A percentile compares a stretch with the other conserved stretches of the same genome.
phyloP scores from a whole-genome alignment of 92 coral and sea anemone genomes.

The Pocillopora grandis region DNA sequence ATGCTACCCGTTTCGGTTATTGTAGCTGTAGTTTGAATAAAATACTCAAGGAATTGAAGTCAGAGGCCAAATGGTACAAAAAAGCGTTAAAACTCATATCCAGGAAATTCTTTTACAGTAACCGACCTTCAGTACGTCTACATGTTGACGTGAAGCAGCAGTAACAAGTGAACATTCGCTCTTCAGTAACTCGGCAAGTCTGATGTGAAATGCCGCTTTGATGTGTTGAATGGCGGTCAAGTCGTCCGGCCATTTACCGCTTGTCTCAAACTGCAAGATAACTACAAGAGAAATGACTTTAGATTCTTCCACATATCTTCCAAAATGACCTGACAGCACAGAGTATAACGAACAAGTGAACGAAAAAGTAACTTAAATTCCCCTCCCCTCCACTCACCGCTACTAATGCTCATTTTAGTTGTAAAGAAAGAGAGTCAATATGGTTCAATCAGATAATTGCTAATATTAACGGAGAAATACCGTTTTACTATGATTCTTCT shows the following conservation, averaged over 20 bases:
- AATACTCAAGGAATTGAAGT: not conserved
- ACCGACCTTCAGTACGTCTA: constrained; percentile 85
- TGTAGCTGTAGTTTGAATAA: too few species aligned
- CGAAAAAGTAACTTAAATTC: too few species aligned
- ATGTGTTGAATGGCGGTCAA: constrained; percentile 82
- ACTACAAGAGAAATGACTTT: constrained; percentile 45
- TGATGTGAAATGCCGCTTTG: constrained; percentile 94
- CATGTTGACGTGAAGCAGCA: constrained; percentile 73
- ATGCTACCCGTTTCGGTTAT: too few species aligned
- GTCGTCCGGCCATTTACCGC: constrained; percentile 99
- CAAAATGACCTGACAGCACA: too few species aligned
- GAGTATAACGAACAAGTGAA: too few species aligned
- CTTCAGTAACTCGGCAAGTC: constrained; percentile 73
- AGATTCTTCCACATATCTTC: not conserved
- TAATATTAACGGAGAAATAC: too few species aligned
- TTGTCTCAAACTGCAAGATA: constrained; percentile 89
- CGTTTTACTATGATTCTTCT: too few species aligned
- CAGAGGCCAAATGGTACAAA: not conserved
- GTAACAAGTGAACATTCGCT: constrained; percentile 68
- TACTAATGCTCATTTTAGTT: too few species aligned
- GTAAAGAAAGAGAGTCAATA: too few species aligned
- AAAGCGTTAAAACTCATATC: not conserved
- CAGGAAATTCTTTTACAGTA: not conserved
- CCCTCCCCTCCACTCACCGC: too few species aligned
- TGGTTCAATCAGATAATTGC: too few species aligned